Percentiles rank a stretch among this genome's conserved stretches.
Evolutionary conservation across 1,140 invertebrate species (phyloP).

Genomic region (Drosophila sucinea): DNA sequence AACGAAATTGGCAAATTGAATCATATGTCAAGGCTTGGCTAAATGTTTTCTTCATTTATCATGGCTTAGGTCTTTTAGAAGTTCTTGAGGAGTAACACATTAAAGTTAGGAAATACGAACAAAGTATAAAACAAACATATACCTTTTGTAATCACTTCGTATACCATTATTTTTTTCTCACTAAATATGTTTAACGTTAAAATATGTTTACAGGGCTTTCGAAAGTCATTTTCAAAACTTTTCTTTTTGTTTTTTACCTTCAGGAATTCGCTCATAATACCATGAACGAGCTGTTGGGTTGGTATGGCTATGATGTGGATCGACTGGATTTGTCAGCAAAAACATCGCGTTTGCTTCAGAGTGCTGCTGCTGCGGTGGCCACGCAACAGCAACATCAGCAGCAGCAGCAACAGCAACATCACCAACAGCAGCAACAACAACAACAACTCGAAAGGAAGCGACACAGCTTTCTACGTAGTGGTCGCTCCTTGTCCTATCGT

Average conservation of each 20-base stretch:
- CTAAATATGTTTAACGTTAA: too few species aligned
- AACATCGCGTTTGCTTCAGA: slow-evolving; percentile 72
- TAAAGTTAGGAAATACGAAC: too few species aligned
- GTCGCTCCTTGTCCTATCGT: slow-evolving; percentile 57
- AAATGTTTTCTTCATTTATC: too few species aligned
- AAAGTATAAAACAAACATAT: too few species aligned
- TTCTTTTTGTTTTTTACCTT: neutral
- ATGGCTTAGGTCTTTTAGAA: too few species aligned
- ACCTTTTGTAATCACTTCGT: too few species aligned
- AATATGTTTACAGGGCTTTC: too few species aligned
- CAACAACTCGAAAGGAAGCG: slow-evolving; percentile 43
- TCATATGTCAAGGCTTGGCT: too few species aligned
- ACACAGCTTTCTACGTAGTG: slow-evolving; percentile 53
- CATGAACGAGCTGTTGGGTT: slow-evolving; percentile 94
- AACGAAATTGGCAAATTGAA: too few species aligned
- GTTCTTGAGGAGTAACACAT: too few species aligned
- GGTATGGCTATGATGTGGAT: slow-evolving; percentile 92
- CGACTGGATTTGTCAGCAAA: slow-evolving; percentile 80
- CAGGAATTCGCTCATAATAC: slow-evolving; percentile 95
- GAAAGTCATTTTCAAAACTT: too few species aligned
- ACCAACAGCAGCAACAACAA: slow-evolving; percentile 55
- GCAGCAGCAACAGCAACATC: slow-evolving; percentile 58
- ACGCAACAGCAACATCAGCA: slow-evolving; percentile 69
- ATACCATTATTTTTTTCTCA: too few species aligned
- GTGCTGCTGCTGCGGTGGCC: slow-evolving; percentile 68